Evolutionary conservation across 2,113 vertebrate genomes (phyloP), one percentile per base, ranked within the genome.

Genomic region (human (Homo sapiens)): DNA sequence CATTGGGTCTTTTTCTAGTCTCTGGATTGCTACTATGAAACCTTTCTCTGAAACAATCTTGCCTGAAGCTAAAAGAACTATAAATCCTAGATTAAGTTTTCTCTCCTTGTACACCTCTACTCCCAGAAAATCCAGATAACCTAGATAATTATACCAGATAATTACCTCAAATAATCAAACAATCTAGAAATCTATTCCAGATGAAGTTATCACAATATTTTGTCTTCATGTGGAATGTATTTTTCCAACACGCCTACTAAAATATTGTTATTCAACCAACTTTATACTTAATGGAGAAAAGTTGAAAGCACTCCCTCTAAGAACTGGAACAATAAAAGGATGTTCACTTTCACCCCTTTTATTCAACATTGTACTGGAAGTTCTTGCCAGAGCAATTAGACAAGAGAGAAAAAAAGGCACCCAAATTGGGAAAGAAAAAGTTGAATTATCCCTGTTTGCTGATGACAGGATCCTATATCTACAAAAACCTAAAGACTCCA

Each of bases 1-100:
- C 12, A 4, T 2, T 89, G 35, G 20, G 50, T 2, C 43, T 40
- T 91, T 88, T 84, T 45, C 22, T 89, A 50, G 11, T 18, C 57
- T 85, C 64, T 72, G 12, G 35, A 64, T 76, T 72, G 4, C 25
- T 91, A 5, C 20, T 81, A 4, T 30, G 4, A n/a, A 22, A 84
- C 76, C 52, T 64, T 70, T 93, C 25, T 95, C 95, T 90, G 76
- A 93, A 90, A 61, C 38, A 6, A 45, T 57, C 14, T 70, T 90
- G 38, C 79, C 18, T 43, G 5, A 9, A 45, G 40, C 6, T 90
- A 38, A 86, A 89, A 66, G 10, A 90, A 48, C 0, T 68, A 1
- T 4, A 75, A 83, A 66, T 27, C 30, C 48, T 82, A 78, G 4
- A 27, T 66, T 81, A 82, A 61, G 12, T 32, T 48, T 89, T 75